Evolutionary conservation across 2,113 vertebrate genomes (phyloP).

Genomic region (Daubentonia madagascariensis): DNA sequence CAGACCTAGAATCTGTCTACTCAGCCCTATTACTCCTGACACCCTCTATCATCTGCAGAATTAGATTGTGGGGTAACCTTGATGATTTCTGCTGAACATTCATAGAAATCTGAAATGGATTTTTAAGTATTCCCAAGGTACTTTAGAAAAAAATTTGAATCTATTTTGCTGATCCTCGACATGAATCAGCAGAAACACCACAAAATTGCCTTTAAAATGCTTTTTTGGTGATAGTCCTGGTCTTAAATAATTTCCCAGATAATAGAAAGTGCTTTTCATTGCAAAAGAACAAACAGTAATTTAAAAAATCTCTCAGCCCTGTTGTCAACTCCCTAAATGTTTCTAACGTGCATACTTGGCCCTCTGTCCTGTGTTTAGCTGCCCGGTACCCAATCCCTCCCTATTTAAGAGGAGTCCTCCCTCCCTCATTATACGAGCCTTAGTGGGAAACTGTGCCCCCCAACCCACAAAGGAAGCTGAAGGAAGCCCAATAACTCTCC

Average conservation of each 20-base stretch:
- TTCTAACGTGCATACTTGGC: neutral
- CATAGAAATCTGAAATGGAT: slow-evolving; percentile 17
- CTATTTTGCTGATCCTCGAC: neutral
- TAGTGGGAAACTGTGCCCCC: neutral
- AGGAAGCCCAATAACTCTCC: neutral
- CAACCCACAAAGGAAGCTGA: neutral
- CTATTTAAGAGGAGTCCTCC: neutral
- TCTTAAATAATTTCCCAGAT: slow-evolving; percentile 23
- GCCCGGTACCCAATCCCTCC: neutral
- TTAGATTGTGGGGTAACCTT: neutral
- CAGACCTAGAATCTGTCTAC: neutral
- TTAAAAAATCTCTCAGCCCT: neutral
- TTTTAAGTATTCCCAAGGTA: slow-evolving; percentile 24
- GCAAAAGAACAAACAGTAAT: neutral
- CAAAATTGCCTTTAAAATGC: neutral
- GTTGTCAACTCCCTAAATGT: neutral
- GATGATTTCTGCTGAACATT: neutral
- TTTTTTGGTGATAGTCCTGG: neutral
- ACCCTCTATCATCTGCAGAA: neutral
- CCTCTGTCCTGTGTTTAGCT: neutral
- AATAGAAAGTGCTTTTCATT: neutral
- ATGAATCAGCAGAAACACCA: slow-evolving; percentile 36
- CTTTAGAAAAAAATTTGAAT: neutral
- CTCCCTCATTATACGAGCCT: neutral
- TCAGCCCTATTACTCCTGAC: neutral